Evolutionary conservation across 1,140 invertebrate genomes (phyloP).

Genomic region (Drosophila fuyamai): DNA sequence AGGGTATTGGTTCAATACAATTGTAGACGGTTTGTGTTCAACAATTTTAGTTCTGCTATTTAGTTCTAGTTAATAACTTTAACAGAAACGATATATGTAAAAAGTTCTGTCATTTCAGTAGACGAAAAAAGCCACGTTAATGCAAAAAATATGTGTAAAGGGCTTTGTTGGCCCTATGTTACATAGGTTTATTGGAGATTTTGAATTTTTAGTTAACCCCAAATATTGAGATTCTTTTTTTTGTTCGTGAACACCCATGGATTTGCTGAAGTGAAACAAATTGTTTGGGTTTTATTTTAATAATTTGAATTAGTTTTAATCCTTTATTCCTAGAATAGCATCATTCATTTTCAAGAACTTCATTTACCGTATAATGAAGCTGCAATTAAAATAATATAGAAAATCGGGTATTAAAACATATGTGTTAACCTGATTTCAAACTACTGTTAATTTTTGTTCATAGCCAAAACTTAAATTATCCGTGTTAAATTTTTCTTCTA

Average conservation of each 20-base stretch:
- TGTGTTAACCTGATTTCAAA: neutral
- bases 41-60: neutral
- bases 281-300: conserved; percentile 6
- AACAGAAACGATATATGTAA: too few species aligned
- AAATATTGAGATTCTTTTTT: neutral
- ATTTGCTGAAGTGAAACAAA: conserved; percentile 12
- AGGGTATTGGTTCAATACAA: neutral
- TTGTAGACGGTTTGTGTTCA: neutral
- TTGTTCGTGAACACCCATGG: neutral
- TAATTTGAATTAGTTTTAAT: conserved; percentile 20
- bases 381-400: conserved; percentile 13
- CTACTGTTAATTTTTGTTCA: neutral
- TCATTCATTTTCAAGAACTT: conserved; percentile 14
- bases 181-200: too few species aligned
- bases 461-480: neutral
- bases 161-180: too few species aligned
- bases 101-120: neutral
- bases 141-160: too few species aligned
- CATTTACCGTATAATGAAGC: conserved; percentile 31
- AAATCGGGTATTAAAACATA: conserved; percentile 7
- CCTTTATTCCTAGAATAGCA: conserved; percentile 35
- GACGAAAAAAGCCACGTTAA: too few species aligned
- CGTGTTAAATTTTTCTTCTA: neutral
- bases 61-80: neutral
- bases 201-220: too few species aligned